These are phyloP conservation scores for Proisotoma minuta DNA, from an alignment of 2,888 invertebrate genomes.

Conservation along the genomic window DNA sequence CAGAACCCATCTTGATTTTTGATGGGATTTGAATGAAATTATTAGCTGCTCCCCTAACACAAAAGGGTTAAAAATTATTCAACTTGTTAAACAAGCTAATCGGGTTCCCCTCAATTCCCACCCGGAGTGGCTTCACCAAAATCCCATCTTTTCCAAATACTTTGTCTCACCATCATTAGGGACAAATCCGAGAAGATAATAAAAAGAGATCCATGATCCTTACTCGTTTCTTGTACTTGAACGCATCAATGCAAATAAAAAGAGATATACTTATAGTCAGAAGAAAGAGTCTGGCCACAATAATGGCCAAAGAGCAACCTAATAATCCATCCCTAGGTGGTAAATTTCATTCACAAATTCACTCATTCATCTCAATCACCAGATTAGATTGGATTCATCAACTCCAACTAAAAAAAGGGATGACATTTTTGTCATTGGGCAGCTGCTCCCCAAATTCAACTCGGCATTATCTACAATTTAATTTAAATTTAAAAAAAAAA, in stretches of 20 bases:
- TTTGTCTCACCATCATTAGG: constrained; percentile 25
- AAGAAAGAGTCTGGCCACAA: no score
- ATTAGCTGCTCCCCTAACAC: neutral
- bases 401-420: neutral
- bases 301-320: no score
- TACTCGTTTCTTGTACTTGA: no score
- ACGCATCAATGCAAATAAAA: no score
- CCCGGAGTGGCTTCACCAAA: constrained; percentile 42
- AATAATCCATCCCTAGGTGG: constrained; percentile 3
- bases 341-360: constrained; percentile 5
- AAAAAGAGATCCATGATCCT: neutral
- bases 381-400: neutral
- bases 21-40: constrained; percentile 5
- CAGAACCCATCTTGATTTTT: constrained; percentile 3
- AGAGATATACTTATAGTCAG: no score
- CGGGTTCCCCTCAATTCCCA: constrained; percentile 13
- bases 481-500: constrained; percentile 1
- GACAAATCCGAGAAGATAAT: neutral
- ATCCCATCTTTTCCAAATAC: constrained; percentile 42
- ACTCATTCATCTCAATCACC: neutral
- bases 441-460: constrained; percentile 1
- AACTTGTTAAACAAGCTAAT: neutral
- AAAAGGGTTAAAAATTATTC: neutral
- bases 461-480: neutral
- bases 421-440: constrained; percentile 3